Percentiles rank a stretch among this genome's conserved stretches.
Evolutionary conservation across 2,797 vertebrate genomes (phyloP).

Genomic region (Esox lucius): DNA sequence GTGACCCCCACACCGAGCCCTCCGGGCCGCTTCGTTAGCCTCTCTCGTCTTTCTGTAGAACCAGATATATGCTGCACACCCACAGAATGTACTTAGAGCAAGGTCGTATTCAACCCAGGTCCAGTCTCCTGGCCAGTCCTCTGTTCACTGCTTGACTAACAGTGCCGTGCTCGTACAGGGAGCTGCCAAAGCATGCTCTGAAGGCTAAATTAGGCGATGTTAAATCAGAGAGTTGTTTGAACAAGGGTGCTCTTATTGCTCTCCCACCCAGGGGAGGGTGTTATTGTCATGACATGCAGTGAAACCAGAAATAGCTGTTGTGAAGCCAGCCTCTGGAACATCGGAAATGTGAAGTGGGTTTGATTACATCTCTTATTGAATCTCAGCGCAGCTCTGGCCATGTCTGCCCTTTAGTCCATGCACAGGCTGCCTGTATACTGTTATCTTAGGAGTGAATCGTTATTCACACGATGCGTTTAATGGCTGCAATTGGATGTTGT

Average conservation of each 20-base stretch:
- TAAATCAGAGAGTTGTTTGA: slow-evolving; percentile 59
- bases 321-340: slow-evolving; percentile 26
- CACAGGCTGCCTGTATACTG: slow-evolving; percentile 39
- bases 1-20: slow-evolving; percentile 44
- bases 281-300: slow-evolving; percentile 41
- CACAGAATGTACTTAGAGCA: slow-evolving; percentile 44
- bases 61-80: slow-evolving; percentile 51
- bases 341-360: slow-evolving; percentile 29
- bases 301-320: slow-evolving; percentile 42
- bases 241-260: slow-evolving; percentile 47
- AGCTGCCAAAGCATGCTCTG: neutral
- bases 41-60: neutral
- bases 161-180: slow-evolving; percentile 55
- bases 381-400: neutral
- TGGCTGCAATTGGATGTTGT: slow-evolving; percentile 22
- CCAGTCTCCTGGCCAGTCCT: slow-evolving; percentile 51
- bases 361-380: slow-evolving; percentile 23
- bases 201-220: slow-evolving; percentile 56
- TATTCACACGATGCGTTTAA: slow-evolving; percentile 12
- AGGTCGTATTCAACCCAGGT: slow-evolving; percentile 59
- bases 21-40: slow-evolving; percentile 23
- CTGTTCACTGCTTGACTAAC: slow-evolving; percentile 63
- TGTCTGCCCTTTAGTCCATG: slow-evolving; percentile 19
- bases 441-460: slow-evolving; percentile 27
- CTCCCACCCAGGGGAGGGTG: slow-evolving; percentile 41